Evolutionary conservation across 2,113 vertebrate genomes (phyloP), one percentile per base, ranked within the genome.

Genomic region (Hyla sarda): DNA sequence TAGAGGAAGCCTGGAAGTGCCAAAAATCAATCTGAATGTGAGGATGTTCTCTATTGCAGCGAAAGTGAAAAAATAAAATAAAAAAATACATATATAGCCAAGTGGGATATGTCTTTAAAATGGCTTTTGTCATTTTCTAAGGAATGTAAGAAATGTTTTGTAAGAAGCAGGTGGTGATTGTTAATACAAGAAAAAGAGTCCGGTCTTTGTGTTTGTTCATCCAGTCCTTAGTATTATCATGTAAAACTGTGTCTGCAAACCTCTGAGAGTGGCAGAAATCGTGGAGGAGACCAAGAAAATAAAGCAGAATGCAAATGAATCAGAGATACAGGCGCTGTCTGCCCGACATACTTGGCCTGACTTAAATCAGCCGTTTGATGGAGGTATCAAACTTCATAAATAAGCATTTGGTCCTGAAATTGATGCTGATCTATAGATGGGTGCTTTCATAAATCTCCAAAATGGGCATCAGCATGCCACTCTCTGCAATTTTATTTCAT

Each of bases 21-120:
- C 56, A 80, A 86, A 86, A 79, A 86, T 79, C 76, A 86, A 81
- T 86, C 76, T 86, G 74, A 79, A 85, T 54, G 60, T 79, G 84
- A 86, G 76, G 76, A 85, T 78, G 52, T 77, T 80, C 67, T 86
- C 62, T 71, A 81, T 80, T 32, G 79, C 65, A 81, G 71, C 16
- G 32, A 86, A 84, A 86, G 75, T 83, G 62, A 73, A 84, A 75
- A 83, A 82, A 69, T 73, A 84, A 34, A n/a, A n/a, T n/a, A n/a
- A 73, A 84, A 75, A 83, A 82, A 69, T 73, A 84, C 17, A 37
- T 19, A 69, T 71, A 71, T 41, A 60, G 48, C 47, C 76, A 80
- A 80, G 76, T 58, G 74, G 83, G 83, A 86, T 65, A 72, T 80
- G 84, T 80, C 84, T 86, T 80, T 73, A 50, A 86, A 81, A 86